phyloP scores from a whole-genome alignment of 2,797 vertebrate species.

The Catamblyrhynchus diadema region DNA sequence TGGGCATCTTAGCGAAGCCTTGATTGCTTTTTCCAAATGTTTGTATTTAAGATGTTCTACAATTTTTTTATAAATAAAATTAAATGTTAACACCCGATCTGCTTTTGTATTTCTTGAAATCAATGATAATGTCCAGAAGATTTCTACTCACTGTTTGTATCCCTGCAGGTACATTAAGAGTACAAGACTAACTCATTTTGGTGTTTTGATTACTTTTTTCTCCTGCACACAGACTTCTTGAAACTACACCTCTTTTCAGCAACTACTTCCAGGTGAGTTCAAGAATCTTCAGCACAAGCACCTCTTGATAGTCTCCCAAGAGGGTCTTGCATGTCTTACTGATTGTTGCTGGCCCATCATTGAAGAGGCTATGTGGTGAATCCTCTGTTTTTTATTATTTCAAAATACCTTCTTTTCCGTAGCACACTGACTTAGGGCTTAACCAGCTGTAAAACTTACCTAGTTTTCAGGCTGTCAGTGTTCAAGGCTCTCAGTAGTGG shows the following conservation, averaged over 20 bases:
- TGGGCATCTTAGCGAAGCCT: constrained; percentile 39
- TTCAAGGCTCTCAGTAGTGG: neutral
- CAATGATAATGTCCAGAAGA: neutral
- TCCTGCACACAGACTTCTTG: neutral
- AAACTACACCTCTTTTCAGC: neutral
- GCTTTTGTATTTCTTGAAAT: neutral
- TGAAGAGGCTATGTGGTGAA: neutral
- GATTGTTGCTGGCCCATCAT: neutral
- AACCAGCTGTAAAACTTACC: neutral
- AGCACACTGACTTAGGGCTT: neutral
- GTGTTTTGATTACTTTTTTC: neutral
- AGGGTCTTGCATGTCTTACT: neutral
- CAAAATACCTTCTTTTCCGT: neutral
- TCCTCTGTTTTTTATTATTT: neutral
- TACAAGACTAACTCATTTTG: neutral
- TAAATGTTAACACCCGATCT: constrained; percentile 32
- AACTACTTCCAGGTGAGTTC: neutral
- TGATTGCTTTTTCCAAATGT: constrained; percentile 41
- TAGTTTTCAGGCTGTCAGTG: neutral
- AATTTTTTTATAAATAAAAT: constrained; percentile 68
- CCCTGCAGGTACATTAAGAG: neutral
- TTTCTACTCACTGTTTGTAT: neutral
- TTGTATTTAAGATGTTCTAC: constrained; percentile 64
- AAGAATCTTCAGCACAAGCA: neutral
- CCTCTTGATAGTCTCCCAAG: neutral